Evolutionary conservation across 2,888 invertebrate genomes (phyloP), one percentile per base, ranked within the genome.

Genomic region (Cabera pusaria): DNA sequence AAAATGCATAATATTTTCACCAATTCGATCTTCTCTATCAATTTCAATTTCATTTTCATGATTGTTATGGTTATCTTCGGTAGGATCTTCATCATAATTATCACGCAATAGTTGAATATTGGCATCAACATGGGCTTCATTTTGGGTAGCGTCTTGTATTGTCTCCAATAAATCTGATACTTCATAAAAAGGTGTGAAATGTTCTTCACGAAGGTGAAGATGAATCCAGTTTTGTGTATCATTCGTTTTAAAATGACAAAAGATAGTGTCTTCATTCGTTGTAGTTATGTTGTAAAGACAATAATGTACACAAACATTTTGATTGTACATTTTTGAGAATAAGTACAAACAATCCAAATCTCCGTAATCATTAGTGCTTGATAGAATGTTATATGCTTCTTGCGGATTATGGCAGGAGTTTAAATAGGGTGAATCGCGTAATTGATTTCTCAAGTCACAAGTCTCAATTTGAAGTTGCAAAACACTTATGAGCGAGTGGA

Each of bases 271-370:
- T 56, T 63, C 3, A 56, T 59, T 60, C 19, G 3, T 59, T 57
- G 61, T 36, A 55, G 25, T 58, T 52, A 57, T 28, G 57, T 61
- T 61, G 55, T 32, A 59, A 59, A 18, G 59, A 28, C 24, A 32
- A 42, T 59, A 63, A 64, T 66, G 64, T 29, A 66, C 64, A 57
- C 63, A 66, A 61, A 67, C 28, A 59, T 68, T 64, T 66, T 65
- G 60, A 64, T 56, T 58, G 60, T 63, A 64, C 11, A 52, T 57
- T 60, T 63, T 68, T 51, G 64, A 25, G 25, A 65, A 64, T 39
- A 66, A 56, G 47, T 63, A 62, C 34, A 64, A 58, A 59, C 59
- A 61, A 61, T 64, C 51, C 59, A 67, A 59, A 59, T 63, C 60
- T 61, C 65, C 65, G 37, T 49, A 63, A 1, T 58, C 54, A 56